Evolutionary conservation across 2,797 vertebrate species (phyloP).

Genomic region (Sarcoramphus papa): DNA sequence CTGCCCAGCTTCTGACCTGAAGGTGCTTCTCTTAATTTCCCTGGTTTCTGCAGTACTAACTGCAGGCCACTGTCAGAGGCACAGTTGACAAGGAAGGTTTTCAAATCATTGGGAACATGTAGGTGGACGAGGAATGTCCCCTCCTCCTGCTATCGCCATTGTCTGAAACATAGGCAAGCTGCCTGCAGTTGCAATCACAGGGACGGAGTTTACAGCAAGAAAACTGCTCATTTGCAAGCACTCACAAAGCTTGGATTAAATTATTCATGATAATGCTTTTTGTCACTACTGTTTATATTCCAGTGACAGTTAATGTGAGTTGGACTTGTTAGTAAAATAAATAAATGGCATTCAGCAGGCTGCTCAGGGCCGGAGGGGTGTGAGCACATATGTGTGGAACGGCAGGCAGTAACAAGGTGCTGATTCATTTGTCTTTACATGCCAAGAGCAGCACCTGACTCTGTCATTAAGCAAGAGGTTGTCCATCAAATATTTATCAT

Average conservation of each 20-base stretch:
- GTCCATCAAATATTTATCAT: slow-evolving; percentile 70
- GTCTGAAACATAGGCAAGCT: background rate
- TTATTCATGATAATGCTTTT: slow-evolving; percentile 26
- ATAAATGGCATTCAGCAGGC: background rate
- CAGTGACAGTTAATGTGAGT: background rate
- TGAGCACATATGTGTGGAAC: background rate
- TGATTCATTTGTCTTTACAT: slow-evolving; percentile 4
- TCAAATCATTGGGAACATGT: background rate
- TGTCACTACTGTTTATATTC: background rate
- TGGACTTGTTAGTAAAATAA: background rate
- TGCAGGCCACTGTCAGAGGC: background rate
- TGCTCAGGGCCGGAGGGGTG: background rate
- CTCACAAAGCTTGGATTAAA: background rate
- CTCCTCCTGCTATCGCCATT: background rate
- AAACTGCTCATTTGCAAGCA: background rate
- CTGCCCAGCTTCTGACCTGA: background rate
- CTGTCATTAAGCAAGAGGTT: slow-evolving; percentile 40
- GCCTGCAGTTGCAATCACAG: background rate
- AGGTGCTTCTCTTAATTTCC: background rate
- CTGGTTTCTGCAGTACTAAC: background rate
- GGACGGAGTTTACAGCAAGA: background rate
- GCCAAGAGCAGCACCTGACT: slow-evolving; percentile 1
- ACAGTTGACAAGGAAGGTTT: background rate
- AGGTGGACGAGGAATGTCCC: background rate
- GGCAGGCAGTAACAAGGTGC: background rate